phyloP scores from a whole-genome alignment of 2,888 invertebrate genomes.

The Steinernema hermaphroditum region DNA sequence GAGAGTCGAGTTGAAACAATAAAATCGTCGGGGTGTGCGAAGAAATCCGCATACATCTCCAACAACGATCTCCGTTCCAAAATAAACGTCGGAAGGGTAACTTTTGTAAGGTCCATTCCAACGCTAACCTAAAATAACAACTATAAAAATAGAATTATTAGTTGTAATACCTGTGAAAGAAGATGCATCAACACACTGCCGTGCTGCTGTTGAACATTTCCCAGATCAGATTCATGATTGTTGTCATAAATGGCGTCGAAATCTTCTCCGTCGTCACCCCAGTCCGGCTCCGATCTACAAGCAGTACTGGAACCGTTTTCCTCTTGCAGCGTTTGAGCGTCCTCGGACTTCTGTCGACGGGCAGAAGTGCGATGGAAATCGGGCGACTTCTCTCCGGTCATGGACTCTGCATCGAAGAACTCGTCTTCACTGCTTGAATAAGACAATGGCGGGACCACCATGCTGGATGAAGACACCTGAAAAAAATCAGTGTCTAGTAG shows the following conservation, averaged over 20 bases:
- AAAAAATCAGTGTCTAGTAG: constrained; percentile 15
- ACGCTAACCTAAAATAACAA: constrained; percentile 77
- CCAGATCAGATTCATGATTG: constrained; percentile 71
- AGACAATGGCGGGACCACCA: constrained; percentile 78
- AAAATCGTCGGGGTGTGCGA: constrained; percentile 97
- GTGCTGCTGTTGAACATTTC: constrained; percentile 91
- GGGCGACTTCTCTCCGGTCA: constrained; percentile 29
- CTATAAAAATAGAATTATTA: not conserved
- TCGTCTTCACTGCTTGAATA: constrained; percentile 94
- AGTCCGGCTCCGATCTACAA: constrained; percentile 44
- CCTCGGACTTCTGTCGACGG: constrained; percentile 13
- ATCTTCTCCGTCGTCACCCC: constrained; percentile 72
- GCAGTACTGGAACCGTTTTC: not conserved
- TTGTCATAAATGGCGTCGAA: constrained; percentile 70
- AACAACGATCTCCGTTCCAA: constrained; percentile 91
- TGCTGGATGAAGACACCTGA: constrained; percentile 23
- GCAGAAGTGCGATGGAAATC: constrained; percentile 15
- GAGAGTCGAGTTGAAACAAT: constrained; percentile 73
- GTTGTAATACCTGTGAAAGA: constrained; percentile 76
- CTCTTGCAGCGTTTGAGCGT: constrained; percentile 1
- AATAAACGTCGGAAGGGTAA: constrained; percentile 96
- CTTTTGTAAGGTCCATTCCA: constrained; percentile 99
- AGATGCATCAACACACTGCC: constrained; percentile 95
- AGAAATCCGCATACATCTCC: constrained; percentile 99
- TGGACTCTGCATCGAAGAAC: constrained; percentile 74